These are phyloP conservation scores for Adoxophyes honmai DNA, from an alignment of 1,140 invertebrate species.

Conservation along the genomic window DNA sequence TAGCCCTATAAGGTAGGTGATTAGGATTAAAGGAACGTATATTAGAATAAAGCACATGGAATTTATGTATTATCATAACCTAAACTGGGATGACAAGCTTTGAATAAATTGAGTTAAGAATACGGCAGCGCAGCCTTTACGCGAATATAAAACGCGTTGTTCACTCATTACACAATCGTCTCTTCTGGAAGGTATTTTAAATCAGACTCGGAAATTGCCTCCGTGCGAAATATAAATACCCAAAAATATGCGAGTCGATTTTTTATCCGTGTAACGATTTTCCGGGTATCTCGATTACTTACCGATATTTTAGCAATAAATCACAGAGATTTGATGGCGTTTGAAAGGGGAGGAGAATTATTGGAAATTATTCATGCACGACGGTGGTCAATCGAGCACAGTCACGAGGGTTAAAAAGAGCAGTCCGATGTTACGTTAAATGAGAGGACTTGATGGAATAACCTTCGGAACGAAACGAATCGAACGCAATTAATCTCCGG, in stretches of 20 bases:
- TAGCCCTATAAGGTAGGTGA: conserved; percentile 29
- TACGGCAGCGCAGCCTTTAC: conserved; percentile 13
- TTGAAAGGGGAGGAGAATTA: conserved; percentile 23
- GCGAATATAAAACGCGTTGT: conserved; percentile 24
- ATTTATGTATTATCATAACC: neutral
- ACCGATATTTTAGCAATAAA: conserved; percentile 30
- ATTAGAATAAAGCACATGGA: neutral
- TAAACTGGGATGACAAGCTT: neutral
- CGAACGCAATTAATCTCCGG: conserved; percentile 23
- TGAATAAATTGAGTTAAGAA: neutral
- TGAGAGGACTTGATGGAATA: conserved; percentile 17
- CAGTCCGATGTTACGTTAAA: conserved; percentile 16
- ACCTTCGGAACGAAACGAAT: conserved; percentile 19
- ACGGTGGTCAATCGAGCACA: conserved; percentile 18
- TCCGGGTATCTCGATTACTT: conserved; percentile 17
- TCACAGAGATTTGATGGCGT: conserved; percentile 32
- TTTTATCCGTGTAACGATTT: conserved; percentile 23
- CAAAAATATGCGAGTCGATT: conserved; percentile 15
- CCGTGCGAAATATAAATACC: conserved; percentile 15
- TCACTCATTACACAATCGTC: conserved; percentile 19
- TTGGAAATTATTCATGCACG: conserved; percentile 17
- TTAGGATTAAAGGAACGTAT: conserved; percentile 17
- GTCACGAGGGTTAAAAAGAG: neutral
- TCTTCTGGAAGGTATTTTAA: conserved; percentile 16
- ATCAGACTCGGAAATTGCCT: conserved; percentile 19